Evolutionary conservation across 1,140 invertebrate genomes (phyloP), one percentile per base, ranked within the genome.

Genomic region (Diabrotica undecimpunctata): DNA sequence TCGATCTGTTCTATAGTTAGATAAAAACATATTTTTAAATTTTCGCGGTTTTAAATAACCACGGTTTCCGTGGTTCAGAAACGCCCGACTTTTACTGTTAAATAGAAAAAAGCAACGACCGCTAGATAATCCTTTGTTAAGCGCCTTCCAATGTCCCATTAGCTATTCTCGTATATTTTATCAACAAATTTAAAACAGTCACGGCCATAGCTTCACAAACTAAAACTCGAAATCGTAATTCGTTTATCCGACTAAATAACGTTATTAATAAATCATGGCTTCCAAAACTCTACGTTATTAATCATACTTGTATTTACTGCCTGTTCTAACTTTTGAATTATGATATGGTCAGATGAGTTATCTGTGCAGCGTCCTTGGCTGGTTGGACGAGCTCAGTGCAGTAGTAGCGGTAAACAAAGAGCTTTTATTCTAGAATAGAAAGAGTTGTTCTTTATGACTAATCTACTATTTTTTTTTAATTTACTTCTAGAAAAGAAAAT

Each of bases 291-390:
- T 13, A 51, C 38, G 58, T 46, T 35, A 60, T 60, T 60, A 60
- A 60, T 60, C 58, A 60, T 60, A 60, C 58, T 60, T 60, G 58
- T 60, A 60, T 60, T 60, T 60, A 60, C 41, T 60, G 58, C 36
- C 58, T 38, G 58, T 9, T 60, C 36, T 37, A 50, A 50, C 10
- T 60, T 60, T 60, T 60, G 58, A 60, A 39, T 60, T 60, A 60
- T 60, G 39, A 41, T 38, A 60, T 60, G 37, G 58, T 51, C 58
- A 50, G 39, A 60, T 50, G 58, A 60, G 58, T 60, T 60, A 60
- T 60, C 58, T 50, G 10, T 14, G 11, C 11, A 37, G 50, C 50
- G 61, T n/a, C 61, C 58, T 60, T 60, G 58, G 25, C 14, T 13
- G n/a, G 41, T 46, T 46, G n/a, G 41, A 46, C 41, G 8, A 54